Evolutionary conservation across 2,113 vertebrate species (phyloP).

Genomic region (western clawed frog (Xenopus tropicalis)): DNA sequence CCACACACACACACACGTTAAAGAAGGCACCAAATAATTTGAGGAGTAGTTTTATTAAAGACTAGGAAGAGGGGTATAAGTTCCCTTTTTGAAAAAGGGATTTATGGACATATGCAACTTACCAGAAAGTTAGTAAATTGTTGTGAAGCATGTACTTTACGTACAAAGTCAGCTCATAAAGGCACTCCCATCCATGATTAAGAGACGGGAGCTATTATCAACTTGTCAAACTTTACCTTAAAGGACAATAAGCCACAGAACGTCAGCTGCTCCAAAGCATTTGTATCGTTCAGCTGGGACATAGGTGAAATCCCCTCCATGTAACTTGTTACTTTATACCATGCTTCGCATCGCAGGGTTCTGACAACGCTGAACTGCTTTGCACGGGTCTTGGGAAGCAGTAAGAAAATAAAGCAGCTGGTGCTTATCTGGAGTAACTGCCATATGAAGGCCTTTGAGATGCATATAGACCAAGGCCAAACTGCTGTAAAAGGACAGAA

Average conservation of each 20-base stretch:
- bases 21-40: constrained; percentile 22
- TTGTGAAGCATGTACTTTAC: constrained; percentile 37
- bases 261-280: constrained; percentile 40
- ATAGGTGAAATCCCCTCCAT: constrained; percentile 39
- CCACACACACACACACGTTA: constrained; percentile 1
- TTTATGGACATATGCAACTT: constrained; percentile 30
- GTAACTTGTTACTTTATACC: constrained; percentile 41
- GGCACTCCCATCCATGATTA: constrained; percentile 37
- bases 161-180: constrained; percentile 31
- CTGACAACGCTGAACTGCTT: constrained; percentile 40
- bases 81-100: constrained; percentile 32
- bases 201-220: constrained; percentile 24
- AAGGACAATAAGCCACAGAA: constrained; percentile 37
- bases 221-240: constrained; percentile 40
- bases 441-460: constrained; percentile 35
- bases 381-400: constrained; percentile 32
- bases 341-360: constrained; percentile 44
- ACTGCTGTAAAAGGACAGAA: constrained; percentile 35
- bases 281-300: constrained; percentile 38
- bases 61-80: constrained; percentile 18
- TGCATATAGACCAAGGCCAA: constrained; percentile 38
- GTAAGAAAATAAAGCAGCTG: constrained; percentile 31
- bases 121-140: constrained; percentile 28
- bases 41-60: constrained; percentile 23
- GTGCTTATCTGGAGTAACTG: constrained; percentile 40